Conservation (phyloP, 2,797 vertebrate genomes). For the Helostoma temminkii region DNA sequence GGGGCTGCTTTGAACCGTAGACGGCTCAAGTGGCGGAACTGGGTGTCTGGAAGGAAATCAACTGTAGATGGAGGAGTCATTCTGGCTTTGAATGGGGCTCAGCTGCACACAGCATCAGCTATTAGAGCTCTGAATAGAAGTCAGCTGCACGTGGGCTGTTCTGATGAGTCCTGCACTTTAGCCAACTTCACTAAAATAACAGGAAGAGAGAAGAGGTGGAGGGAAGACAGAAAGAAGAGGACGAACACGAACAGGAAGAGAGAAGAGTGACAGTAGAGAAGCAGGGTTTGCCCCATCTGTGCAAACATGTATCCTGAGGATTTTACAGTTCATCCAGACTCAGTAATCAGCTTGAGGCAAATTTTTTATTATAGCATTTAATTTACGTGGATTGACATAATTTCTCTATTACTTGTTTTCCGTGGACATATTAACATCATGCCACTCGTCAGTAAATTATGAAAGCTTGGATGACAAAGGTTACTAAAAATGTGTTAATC, state of each 20-base stretch:
- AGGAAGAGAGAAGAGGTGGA: conserved; percentile 45
- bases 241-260: conserved; percentile 24
- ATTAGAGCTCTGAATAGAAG: conserved; percentile 64
- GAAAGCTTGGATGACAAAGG: conserved; percentile 1
- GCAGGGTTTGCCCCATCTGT: conserved; percentile 10
- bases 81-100: conserved; percentile 66
- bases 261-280: conserved; percentile 2
- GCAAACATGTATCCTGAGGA: not conserved
- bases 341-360: not conserved
- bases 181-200: conserved; percentile 48
- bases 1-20: conserved; percentile 31
- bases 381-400: not conserved
- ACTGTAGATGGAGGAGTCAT: conserved; percentile 41
- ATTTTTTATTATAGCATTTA: not conserved
- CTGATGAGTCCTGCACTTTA: conserved; percentile 57
- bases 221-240: conserved; percentile 1
- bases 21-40: conserved; percentile 65
- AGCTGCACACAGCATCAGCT: conserved; percentile 66
- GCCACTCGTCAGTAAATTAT: not conserved
- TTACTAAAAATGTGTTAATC: not conserved
- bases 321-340: not conserved
- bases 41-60: conserved; percentile 40
- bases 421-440: conserved; percentile 4
- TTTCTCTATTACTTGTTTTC: not conserved
- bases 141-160: conserved; percentile 69